Percentiles rank a stretch among this genome's conserved stretches.
Evolutionary conservation across 1,140 invertebrate species (phyloP).

Genomic region (Holcopasites calliopsidis): DNA sequence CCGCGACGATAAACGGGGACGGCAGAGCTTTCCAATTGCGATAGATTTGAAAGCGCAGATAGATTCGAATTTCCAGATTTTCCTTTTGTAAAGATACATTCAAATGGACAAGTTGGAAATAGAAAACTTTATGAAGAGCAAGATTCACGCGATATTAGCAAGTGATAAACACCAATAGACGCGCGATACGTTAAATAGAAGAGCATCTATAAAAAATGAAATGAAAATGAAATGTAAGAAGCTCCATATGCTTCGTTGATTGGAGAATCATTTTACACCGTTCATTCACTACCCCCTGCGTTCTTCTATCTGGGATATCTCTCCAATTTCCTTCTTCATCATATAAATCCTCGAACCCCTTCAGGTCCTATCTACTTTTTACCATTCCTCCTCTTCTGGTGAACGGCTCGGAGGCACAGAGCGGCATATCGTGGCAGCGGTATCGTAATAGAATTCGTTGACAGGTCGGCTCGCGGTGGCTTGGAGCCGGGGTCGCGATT

Average conservation of each 20-base stretch:
- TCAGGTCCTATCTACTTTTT: too few relatives aligned
- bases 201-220: too few relatives aligned
- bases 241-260: too few relatives aligned
- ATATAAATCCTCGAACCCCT: background rate
- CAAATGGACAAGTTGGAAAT: too few relatives aligned
- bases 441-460: slow-evolving; percentile 48
- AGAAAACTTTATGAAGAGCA: too few relatives aligned
- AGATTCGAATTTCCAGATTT: background rate
- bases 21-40: too few relatives aligned
- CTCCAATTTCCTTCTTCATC: background rate
- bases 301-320: background rate
- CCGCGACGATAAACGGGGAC: background rate
- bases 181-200: too few relatives aligned
- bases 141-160: too few relatives aligned
- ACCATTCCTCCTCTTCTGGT: background rate
- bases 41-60: background rate
- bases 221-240: too few relatives aligned
- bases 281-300: background rate
- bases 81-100: too few relatives aligned
- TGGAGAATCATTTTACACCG: background rate
- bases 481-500: slow-evolving; percentile 50
- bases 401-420: background rate
- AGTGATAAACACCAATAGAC: too few relatives aligned
- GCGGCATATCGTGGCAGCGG: background rate
- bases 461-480: slow-evolving; percentile 30